Conservation (phyloP, 2,888 invertebrate species). For the Nasonovia ribisnigri region DNA sequence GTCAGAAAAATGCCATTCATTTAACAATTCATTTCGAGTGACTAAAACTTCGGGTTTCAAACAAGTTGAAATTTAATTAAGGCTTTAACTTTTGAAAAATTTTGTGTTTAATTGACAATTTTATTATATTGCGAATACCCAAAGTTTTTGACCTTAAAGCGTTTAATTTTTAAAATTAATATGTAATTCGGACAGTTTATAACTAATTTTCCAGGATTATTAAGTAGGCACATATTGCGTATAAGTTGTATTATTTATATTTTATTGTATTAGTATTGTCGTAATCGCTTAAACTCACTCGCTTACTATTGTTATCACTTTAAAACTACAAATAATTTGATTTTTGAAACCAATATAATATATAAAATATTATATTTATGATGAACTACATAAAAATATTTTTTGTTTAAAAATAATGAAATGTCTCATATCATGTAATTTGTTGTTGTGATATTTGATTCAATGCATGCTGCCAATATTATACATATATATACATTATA, state of each 20-base stretch:
- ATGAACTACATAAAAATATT: background rate
- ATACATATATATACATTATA: background rate
- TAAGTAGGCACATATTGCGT: background rate
- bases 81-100: too few species aligned
- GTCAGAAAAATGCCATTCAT: too few species aligned
- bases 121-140: too few species aligned
- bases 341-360: background rate
- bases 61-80: too few species aligned
- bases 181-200: background rate
- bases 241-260: too few species aligned
- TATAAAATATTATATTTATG: background rate
- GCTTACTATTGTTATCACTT: background rate
- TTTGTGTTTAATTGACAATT: too few species aligned
- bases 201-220: background rate
- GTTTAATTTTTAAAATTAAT: background rate
- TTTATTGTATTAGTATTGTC: background rate
- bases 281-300: background rate
- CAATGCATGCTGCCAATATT: background rate
- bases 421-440: background rate
- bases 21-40: too few species aligned
- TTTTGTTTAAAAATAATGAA: background rate
- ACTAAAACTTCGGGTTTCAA: too few species aligned
- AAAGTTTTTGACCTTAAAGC: too few species aligned
- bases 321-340: background rate
- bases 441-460: background rate